Percentiles rank a stretch among this genome's conserved stretches.
Evolutionary conservation across 1,140 invertebrate genomes (phyloP).

Genomic region (Drosophila lowei): DNA sequence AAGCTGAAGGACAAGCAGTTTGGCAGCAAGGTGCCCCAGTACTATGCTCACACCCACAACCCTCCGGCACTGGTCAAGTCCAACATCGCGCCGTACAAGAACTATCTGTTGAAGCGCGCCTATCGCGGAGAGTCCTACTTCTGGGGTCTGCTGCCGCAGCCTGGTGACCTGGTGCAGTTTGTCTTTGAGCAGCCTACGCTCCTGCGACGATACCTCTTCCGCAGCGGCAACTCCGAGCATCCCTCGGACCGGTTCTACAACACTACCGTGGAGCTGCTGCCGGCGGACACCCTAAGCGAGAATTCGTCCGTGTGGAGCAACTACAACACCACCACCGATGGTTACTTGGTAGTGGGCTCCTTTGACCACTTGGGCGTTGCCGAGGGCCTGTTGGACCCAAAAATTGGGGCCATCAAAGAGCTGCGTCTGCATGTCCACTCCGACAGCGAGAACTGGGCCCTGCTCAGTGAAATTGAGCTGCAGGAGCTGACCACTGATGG

Average conservation of each 20-base stretch:
- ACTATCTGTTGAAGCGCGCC: conserved; percentile 91
- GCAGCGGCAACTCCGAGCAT: conserved; percentile 96
- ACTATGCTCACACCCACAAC: conserved; percentile 92
- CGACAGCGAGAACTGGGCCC: conserved; percentile 94
- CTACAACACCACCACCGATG: conserved; percentile 87
- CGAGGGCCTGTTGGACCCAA: conserved; percentile 87
- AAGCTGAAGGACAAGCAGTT: conserved; percentile 98
- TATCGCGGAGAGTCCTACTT: conserved; percentile 96
- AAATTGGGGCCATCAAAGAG: conserved; percentile 88
- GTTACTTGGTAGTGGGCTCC: conserved; percentile 88
- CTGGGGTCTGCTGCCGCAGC: conserved; percentile 94
- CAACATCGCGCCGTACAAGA: conserved; percentile 92
- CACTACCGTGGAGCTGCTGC: conserved; percentile 93
- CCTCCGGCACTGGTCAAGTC: conserved; percentile 90
- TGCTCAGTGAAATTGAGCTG: conserved; percentile 90
- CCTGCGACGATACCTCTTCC: conserved; percentile 92
- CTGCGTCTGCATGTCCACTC: conserved; percentile 90
- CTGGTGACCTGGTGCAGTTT: conserved; percentile 92
- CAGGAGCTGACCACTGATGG: conserved; percentile 84
- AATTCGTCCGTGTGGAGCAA: conserved; percentile 82
- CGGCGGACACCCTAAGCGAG: conserved; percentile 84
- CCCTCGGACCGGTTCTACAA: conserved; percentile 95
- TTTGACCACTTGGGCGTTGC: conserved; percentile 92
- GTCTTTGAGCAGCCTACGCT: conserved; percentile 90
- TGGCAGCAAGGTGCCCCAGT: conserved; percentile 91